A percentile compares a stretch with the other conserved stretches of the same genome.
phyloP scores from a whole-genome alignment of 2,797 vertebrate species.

The Sparus aurata region DNA sequence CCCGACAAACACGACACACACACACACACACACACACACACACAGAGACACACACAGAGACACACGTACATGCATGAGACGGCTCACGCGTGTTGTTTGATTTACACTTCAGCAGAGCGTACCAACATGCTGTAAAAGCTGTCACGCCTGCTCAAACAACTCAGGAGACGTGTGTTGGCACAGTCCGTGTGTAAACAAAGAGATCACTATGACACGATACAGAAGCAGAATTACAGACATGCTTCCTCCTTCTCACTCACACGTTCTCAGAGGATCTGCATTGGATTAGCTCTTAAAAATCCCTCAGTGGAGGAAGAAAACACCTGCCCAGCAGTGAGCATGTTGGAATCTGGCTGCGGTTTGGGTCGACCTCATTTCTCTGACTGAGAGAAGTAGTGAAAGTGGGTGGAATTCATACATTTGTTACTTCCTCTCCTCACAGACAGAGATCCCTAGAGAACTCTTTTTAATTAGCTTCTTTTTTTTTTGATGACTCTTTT shows the following conservation, averaged over 20 bases:
- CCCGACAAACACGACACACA: background rate
- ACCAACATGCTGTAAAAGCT: constrained; percentile 21
- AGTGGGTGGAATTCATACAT: background rate
- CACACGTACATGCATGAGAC: background rate
- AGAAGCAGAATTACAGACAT: constrained; percentile 1
- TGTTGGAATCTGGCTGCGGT: constrained; percentile 12
- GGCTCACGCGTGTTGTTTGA: background rate
- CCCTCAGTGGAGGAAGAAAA: constrained; percentile 1
- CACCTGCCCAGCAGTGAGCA: constrained; percentile 21
- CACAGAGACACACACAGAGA: constrained; percentile 7
- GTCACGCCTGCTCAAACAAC: constrained; percentile 23
- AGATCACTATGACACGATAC: constrained; percentile 18
- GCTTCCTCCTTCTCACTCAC: background rate
- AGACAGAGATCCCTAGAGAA: background rate
- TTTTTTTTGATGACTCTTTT: background rate
- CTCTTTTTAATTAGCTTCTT: too few relatives aligned
- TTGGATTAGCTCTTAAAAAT: constrained; percentile 1
- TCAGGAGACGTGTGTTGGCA: constrained; percentile 8
- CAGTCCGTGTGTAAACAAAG: constrained; percentile 30
- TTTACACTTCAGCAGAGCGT: background rate
- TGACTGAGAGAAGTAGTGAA: background rate
- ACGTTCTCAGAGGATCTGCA: background rate
- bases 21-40: background rate
- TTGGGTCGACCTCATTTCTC: constrained; percentile 34
- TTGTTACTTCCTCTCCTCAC: background rate